A percentile compares a stretch with the other conserved stretches of the same genome.
Evolutionary conservation across 2,113 vertebrate genomes (phyloP).

Genomic region (Pollimyrus isidori): DNA sequence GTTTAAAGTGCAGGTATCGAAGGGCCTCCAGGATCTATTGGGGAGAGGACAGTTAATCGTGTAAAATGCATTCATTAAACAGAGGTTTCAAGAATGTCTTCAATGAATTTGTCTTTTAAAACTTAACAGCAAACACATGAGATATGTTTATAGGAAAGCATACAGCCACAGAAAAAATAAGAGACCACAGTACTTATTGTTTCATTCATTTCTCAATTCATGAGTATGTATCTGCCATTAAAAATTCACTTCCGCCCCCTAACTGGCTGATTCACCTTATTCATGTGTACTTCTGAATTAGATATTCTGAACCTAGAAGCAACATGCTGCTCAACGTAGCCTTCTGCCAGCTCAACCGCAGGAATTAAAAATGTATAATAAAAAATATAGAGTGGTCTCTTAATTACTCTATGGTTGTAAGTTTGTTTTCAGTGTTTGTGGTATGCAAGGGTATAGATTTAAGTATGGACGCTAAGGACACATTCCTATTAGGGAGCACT

Average conservation of each 20-base stretch:
- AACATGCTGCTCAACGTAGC: too few species aligned
- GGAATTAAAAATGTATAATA: too few species aligned
- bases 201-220: too few species aligned
- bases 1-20: conserved; percentile 59
- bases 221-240: too few species aligned
- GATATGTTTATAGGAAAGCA: neutral
- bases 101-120: neutral
- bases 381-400: too few species aligned
- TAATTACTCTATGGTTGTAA: neutral
- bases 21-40: conserved; percentile 60
- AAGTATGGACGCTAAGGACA: neutral
- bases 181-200: too few species aligned
- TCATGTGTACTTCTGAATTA: too few species aligned
- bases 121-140: neutral
- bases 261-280: too few species aligned
- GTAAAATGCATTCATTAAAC: conserved; percentile 2
- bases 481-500: neutral
- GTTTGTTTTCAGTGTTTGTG: neutral
- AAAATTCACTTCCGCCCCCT: too few species aligned
- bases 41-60: neutral
- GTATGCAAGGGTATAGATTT: neutral
- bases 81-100: neutral
- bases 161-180: too few species aligned
- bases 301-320: too few species aligned
- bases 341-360: too few species aligned